Evolutionary conservation across 2,888 invertebrate genomes (phyloP).

Genomic region (Hypercompe scribonia): DNA sequence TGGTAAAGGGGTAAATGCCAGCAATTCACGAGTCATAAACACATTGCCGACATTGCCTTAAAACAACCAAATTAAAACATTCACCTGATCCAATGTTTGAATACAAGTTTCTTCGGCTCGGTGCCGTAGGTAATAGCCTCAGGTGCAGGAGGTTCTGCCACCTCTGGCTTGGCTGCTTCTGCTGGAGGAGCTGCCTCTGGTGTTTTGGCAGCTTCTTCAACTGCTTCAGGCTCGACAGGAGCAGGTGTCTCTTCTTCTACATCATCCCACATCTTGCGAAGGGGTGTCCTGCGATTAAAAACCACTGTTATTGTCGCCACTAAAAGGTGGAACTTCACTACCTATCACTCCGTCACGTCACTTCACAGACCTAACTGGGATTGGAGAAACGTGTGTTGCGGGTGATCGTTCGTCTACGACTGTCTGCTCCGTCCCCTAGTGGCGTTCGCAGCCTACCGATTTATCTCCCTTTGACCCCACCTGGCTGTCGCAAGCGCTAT

Average conservation of each 20-base stretch:
- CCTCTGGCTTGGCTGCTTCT: conserved; percentile 74
- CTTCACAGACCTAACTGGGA: conserved; percentile 77
- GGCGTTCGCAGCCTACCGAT: conserved; percentile 78
- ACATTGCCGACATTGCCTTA: not conserved
- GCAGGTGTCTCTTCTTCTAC: conserved; percentile 81
- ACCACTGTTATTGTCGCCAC: conserved; percentile 62
- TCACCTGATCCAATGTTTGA: conserved; percentile 94
- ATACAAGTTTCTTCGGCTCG: conserved; percentile 90
- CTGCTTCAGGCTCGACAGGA: conserved; percentile 62
- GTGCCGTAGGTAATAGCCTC: conserved; percentile 76
- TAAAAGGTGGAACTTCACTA: conserved; percentile 48
- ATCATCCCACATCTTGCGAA: conserved; percentile 86
- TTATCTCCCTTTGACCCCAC: conserved; percentile 83
- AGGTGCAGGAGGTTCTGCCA: conserved; percentile 77
- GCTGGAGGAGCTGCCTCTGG: conserved; percentile 57
- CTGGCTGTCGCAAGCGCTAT: conserved; percentile 78
- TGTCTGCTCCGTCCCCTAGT: conserved; percentile 69
- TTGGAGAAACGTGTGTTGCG: conserved; percentile 79
- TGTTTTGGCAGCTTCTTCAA: conserved; percentile 46
- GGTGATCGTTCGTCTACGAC: conserved; percentile 81
- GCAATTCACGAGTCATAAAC: too few relatives aligned
- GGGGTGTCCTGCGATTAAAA: conserved; percentile 75
- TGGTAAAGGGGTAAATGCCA: too few relatives aligned
- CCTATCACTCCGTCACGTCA: conserved; percentile 46
- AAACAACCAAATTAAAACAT: not conserved